Evolutionary conservation across 1,140 invertebrate genomes (phyloP), one percentile per base, ranked within the genome.

Genomic region (Hesperophylax magnus): DNA sequence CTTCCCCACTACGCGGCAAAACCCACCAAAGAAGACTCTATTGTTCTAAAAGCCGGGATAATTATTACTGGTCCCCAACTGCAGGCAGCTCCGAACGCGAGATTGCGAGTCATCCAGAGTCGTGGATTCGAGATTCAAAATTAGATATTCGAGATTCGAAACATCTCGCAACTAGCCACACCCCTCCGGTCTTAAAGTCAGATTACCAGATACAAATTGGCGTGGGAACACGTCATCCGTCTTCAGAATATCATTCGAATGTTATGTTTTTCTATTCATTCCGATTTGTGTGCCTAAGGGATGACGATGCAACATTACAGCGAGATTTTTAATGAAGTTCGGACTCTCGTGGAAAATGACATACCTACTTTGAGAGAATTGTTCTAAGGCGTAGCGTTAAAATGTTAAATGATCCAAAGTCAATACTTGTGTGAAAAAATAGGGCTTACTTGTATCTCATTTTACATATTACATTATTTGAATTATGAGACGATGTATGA

Each of bases 201-300:
- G 69, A 72, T 72, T 72, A 72, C 69, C 47, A 53, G 20, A 24
- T 54, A 72, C 69, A 72, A 72, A 72, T 72, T 72, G 69, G 69
- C 69, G 69, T 72, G 69, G 52, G 69, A 72, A 72, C 69, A 15
- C 20, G 47, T 53, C 11, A 9, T 72, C 14, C 69, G 20, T 34
- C 63, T 31, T 34, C 63, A 11, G 15, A 72, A 27, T 72, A 72
- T 31, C 69, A 53, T 20, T 39, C 31, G 31, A n/a, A 39, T 69
- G 24, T 39, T 8, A 24, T 47, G 11, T 22, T 61, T 61, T 61
- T 61, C 14, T 27, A 61, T 61, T 61, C 20, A 61, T 34, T 69
- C 39, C 6, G 58, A 18, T 3, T 9, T 18, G 5, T 22, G 31
- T 14, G 1, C 63, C 65, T 47, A n/a, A 20, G 34, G 34, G 65